Evolutionary conservation across 2,113 vertebrate genomes (phyloP).

Genomic region (Nesogale talazaci): DNA sequence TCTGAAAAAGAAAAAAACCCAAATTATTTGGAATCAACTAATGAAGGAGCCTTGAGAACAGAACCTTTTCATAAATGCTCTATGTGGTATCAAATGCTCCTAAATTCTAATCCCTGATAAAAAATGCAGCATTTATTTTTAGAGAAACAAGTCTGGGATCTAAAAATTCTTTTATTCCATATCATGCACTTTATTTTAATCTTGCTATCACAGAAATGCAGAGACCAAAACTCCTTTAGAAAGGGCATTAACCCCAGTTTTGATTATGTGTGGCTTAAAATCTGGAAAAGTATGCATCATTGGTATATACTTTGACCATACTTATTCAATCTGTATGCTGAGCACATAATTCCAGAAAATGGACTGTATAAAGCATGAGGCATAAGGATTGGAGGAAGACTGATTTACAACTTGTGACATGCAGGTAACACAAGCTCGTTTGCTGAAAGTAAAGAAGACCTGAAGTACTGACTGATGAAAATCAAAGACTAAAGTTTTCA

Average conservation of each 20-base stretch:
- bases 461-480: no score
- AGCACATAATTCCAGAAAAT: no score
- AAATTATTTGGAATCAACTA: neutral
- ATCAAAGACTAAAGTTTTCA: no score
- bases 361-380: no score
- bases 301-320: no score
- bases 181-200: neutral
- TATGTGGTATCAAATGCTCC: neutral
- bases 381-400: no score
- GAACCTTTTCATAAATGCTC: no score
- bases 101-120: neutral
- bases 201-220: neutral
- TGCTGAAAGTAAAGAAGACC: no score
- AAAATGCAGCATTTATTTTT: constrained; percentile 8
- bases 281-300: no score
- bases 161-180: neutral
- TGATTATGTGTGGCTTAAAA: neutral
- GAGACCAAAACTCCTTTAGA: neutral
- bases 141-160: neutral
- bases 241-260: neutral
- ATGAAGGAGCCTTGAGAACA: neutral
- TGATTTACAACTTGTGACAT: no score
- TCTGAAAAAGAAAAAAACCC: neutral
- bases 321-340: no score
- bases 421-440: no score